phyloP scores from a whole-genome alignment of 1,140 invertebrate species.

The Chrysomallon squamiferum region DNA sequence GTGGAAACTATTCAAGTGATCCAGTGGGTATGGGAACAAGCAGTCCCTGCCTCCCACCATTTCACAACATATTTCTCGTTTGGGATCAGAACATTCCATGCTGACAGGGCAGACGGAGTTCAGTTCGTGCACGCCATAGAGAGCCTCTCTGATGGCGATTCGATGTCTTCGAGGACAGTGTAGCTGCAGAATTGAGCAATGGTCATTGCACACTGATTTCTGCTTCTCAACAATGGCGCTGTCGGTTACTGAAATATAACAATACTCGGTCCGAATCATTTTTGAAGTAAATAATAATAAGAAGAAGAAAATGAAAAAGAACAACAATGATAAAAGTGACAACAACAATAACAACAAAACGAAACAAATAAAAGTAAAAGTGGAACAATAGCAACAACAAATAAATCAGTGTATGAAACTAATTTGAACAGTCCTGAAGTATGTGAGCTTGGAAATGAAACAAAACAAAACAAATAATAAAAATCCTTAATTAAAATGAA shows the following conservation, averaged over 20 bases:
- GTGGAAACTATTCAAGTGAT: not conserved
- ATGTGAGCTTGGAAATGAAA: too few relatives aligned
- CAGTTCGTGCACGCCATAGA: constrained; percentile 3
- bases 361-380: too few relatives aligned
- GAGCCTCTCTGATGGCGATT: constrained; percentile 10
- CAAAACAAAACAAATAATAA: too few relatives aligned
- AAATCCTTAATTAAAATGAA: too few relatives aligned
- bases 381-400: too few relatives aligned
- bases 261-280: not conserved
- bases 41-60: constrained; percentile 1
- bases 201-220: not conserved
- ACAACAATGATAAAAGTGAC: too few relatives aligned
- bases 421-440: too few relatives aligned
- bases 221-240: constrained; percentile 4
- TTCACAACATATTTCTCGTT: constrained; percentile 9
- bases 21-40: constrained; percentile 4
- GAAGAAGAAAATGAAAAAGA: too few relatives aligned
- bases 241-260: not conserved
- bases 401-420: too few relatives aligned
- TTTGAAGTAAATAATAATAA: too few relatives aligned
- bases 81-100: not conserved
- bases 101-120: not conserved
- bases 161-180: not conserved
- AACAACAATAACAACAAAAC: too few relatives aligned
- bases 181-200: not conserved